Percentiles rank a stretch among this genome's conserved stretches.
Conservation (phyloP, 2,797 vertebrate genomes). For the Phrynocephalus vlangalii region DNA sequence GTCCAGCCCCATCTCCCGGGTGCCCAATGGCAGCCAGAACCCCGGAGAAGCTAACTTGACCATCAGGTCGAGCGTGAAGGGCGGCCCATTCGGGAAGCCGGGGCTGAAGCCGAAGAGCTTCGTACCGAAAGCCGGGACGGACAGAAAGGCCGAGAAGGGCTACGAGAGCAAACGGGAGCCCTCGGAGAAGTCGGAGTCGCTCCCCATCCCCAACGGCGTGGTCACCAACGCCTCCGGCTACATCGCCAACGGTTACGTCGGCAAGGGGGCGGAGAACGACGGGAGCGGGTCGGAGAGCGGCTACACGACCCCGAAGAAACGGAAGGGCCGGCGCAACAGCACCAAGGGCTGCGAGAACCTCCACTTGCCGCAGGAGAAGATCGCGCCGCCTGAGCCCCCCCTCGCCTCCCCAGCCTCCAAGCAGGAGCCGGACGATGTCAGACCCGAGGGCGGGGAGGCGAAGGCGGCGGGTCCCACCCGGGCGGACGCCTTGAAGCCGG, state of each 20-base stretch:
- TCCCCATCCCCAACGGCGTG: constrained; percentile 89
- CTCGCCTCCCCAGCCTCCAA: constrained; percentile 67
- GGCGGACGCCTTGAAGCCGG: constrained; percentile 82
- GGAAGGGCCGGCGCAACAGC: constrained; percentile 90
- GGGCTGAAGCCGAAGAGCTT: constrained; percentile 85
- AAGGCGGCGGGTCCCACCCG: constrained; percentile 77
- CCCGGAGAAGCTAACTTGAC: constrained; percentile 79
- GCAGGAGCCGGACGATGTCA: constrained; percentile 81
- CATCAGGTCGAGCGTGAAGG: constrained; percentile 83
- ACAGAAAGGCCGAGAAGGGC: constrained; percentile 90
- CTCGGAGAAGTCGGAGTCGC: constrained; percentile 83
- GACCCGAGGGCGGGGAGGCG: constrained; percentile 82
- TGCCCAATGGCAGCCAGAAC: constrained; percentile 88
- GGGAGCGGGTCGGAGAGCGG: constrained; percentile 95
- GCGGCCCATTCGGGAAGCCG: constrained; percentile 82
- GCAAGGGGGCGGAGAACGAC: constrained; percentile 90
- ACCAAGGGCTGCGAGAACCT: constrained; percentile 88
- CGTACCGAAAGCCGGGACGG: constrained; percentile 88
- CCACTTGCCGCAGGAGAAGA: constrained; percentile 87
- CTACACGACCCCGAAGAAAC: constrained; percentile 94
- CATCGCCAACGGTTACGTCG: constrained; percentile 92
- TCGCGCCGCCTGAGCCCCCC: constrained; percentile 83
- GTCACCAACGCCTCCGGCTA: constrained; percentile 84
- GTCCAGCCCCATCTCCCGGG: constrained; percentile 80
- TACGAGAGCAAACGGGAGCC: constrained; percentile 79